Evolutionary conservation across 2,113 vertebrate genomes (phyloP), one percentile per base, ranked within the genome.

Genomic region (Microcebus jonahi): DNA sequence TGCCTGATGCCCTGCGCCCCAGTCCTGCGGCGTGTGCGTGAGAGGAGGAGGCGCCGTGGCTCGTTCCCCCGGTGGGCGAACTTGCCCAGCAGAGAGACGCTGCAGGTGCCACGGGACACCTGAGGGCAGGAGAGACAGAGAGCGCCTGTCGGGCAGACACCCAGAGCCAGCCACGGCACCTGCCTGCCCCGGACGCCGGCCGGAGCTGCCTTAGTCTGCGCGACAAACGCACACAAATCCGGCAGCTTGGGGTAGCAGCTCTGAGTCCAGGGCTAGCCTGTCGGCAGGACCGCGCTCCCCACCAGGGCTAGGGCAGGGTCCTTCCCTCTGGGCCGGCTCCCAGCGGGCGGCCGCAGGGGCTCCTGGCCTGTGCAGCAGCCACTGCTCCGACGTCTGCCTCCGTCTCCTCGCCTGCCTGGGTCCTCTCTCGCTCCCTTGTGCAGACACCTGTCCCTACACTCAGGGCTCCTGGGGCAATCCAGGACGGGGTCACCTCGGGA

Each of bases 201-300:
- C 3, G 17, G 0, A 0, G 15, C 25, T 0, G 7, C 53, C 27
- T 31, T 10, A 13, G 34, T 31, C 31, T 34, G 48, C 6, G 9
- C 45, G 2, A 61, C 1, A 36, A 23, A 29, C 20, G 34, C 6
- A 39, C 71, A 53, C 34, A 29, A 14, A 2, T 27, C 29, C 15
- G 42, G 73, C 45, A 15, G 42, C 73, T 31, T 76, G 7, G 10
- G 48, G 9, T 8, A 5, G 48, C 42, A 31, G 42, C 12, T 7
- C 39, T 73, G 12, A 45, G 70, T 25, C 23, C 70, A 27, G 27
- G 25, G 42, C 3, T 3, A 14, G 8, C 21, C 6, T 45, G 70
- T 39, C 23, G 39, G 27, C 27, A 48, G 73, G 73, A 1, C 73
- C 31, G 73, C 29, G 27, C 42, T 18, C 42, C 42, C 42, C 13